Percentiles rank a stretch among this genome's conserved stretches.
Conservation (phyloP, 2,888 invertebrate genomes). For the Pimpla rufipes region DNA sequence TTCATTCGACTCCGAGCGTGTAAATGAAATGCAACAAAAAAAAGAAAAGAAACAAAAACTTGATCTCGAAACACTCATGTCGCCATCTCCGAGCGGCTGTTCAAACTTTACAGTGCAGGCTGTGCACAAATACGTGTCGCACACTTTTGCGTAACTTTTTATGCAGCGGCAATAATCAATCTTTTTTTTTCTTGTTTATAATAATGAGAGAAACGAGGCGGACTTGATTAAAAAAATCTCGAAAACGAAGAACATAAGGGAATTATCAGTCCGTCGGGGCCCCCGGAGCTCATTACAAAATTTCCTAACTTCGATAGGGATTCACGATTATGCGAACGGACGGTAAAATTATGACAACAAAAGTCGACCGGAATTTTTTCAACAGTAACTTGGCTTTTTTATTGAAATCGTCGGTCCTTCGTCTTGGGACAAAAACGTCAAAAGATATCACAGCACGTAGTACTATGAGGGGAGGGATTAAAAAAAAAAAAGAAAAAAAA, state of each 20-base stretch:
- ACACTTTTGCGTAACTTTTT: slow-evolving; percentile 44
- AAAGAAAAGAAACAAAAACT: slow-evolving; percentile 20
- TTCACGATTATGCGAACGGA: too few relatives aligned
- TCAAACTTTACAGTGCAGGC: slow-evolving; percentile 46
- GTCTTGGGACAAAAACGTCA: slow-evolving; percentile 51
- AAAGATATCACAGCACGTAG: slow-evolving; percentile 40
- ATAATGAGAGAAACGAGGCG: slow-evolving; percentile 44
- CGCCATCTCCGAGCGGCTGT: slow-evolving; percentile 59
- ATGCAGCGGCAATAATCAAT: slow-evolving; percentile 39
- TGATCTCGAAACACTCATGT: slow-evolving; percentile 45
- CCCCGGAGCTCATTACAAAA: slow-evolving; percentile 35
- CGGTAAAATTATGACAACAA: too few relatives aligned
- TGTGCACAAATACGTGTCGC: background rate
- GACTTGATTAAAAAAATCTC: slow-evolving; percentile 56
- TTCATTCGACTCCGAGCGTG: background rate
- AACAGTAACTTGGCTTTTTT: background rate
- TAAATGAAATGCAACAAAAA: slow-evolving; percentile 12
- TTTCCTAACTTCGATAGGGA: slow-evolving; percentile 49
- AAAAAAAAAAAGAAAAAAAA: slow-evolving; percentile 18
- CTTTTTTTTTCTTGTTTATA: slow-evolving; percentile 26
- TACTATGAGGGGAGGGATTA: slow-evolving; percentile 24
- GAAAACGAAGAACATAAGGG: slow-evolving; percentile 57
- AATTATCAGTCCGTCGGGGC: slow-evolving; percentile 46
- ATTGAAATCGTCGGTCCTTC: too few relatives aligned
- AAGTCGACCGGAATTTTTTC: too few relatives aligned